These are phyloP conservation scores for Phyllotis vaccarum DNA, from an alignment of 2,797 vertebrate species.

Conservation along the genomic window DNA sequence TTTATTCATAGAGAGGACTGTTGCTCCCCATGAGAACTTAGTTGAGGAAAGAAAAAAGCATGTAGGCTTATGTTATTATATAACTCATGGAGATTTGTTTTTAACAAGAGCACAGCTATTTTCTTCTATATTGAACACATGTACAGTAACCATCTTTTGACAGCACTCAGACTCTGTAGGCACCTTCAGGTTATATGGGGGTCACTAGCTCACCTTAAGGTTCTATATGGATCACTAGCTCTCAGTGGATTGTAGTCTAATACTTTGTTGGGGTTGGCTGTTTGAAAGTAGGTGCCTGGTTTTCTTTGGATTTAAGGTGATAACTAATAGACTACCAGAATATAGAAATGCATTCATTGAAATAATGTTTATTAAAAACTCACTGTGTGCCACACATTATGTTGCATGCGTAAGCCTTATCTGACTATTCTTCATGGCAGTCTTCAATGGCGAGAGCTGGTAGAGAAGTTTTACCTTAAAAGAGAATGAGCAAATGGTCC, in stretches of 20 bases:
- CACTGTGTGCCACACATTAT: not conserved
- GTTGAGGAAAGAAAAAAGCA: constrained; percentile 60
- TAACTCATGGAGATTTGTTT: constrained; percentile 42
- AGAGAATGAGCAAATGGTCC: not conserved
- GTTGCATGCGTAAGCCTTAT: not conserved
- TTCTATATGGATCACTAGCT: not conserved
- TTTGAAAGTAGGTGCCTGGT: constrained; percentile 11
- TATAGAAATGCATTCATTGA: constrained; percentile 21
- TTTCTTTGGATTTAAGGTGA: constrained; percentile 39
- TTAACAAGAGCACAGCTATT: not conserved
- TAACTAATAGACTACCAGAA: constrained; percentile 1
- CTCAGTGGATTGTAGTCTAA: not conserved
- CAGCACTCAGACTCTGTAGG: not conserved
- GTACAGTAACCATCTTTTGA: not conserved
- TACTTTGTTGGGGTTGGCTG: not conserved
- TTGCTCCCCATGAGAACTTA: constrained; percentile 59
- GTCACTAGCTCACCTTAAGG: not conserved
- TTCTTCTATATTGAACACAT: not conserved
- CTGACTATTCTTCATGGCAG: not conserved
- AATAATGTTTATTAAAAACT: not conserved
- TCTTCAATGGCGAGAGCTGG: not conserved
- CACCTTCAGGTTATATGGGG: not conserved
- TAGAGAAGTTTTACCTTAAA: not conserved
- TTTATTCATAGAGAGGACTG: constrained; percentile 61
- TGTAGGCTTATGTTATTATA: constrained; percentile 67